Base-by-base conservation (phyloP, 2,113 vertebrate genomes). In the Lontra canadensis region DNA sequence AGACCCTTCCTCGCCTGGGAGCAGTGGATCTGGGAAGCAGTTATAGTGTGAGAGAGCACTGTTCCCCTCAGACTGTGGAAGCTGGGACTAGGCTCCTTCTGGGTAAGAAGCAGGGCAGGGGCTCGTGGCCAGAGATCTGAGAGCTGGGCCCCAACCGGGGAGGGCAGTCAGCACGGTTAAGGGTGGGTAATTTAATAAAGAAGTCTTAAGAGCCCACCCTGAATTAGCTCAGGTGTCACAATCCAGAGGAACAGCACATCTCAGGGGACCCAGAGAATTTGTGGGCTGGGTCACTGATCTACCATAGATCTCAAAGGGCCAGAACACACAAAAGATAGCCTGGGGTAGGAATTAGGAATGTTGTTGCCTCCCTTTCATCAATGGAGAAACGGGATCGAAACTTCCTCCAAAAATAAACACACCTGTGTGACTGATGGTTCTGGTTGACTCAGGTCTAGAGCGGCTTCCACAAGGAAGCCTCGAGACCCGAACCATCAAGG, bases 401-500 rank as follows among this genome's bases (percentile, higher is more conserved):
- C n/a, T 47, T 79, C 25, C 18, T 86, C 85, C 36, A 47, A 9
- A 65, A 74, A 34, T 26, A n/a, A 52, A 8, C 49, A 44, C 18
- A 29, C 44, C 69, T 93, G 34, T 13, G 3, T 52, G 15, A 52
- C 10, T 11, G 34, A 15, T 26, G 17, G 8, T 36, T 3, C 7
- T 65, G 20, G 65, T 29, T 15, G 63, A 44, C 55, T 20, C 1
- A 1, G 67, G 7, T 10, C 31, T 52, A 23, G 61, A 36, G 29
- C 25, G 13, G 61, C 4, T 88, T 59, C 52, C 55, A 47, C 39
- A 26, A 34, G 29, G 87, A 36, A 2, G 17, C 55, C 14, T 3
- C 6, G 44, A 80, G 61, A 14, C 13, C 7, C 0, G 11, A 49
- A 65, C 65, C 21, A 2, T 4, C 25, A 2, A 7, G 21, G 20